These are phyloP conservation scores for Drosophila pegasa DNA, from an alignment of 2,888 invertebrate species.

Conservation along the genomic window DNA sequence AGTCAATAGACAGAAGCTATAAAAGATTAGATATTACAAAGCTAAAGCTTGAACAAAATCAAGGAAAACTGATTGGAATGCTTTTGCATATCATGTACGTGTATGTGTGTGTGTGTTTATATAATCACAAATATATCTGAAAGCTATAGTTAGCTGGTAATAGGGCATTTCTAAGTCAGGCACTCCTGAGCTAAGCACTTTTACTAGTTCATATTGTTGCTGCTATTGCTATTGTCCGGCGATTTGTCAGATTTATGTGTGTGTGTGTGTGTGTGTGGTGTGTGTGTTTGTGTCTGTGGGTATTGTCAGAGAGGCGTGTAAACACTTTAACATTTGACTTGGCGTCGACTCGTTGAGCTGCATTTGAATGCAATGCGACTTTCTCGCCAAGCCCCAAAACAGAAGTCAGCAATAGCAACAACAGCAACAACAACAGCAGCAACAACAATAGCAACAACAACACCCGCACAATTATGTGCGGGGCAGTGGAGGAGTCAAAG, in stretches of 20 bases:
- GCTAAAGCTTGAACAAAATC: background rate
- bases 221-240: constrained; percentile 53
- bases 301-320: constrained; percentile 61
- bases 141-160: background rate
- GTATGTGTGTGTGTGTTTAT: background rate
- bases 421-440: constrained; percentile 40
- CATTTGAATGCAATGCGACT: constrained; percentile 57
- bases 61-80: background rate
- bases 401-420: constrained; percentile 36
- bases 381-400: constrained; percentile 58
- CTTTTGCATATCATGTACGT: background rate
- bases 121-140: background rate
- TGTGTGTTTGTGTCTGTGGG: constrained; percentile 36
- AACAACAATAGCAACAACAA: no score
- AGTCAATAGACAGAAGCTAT: background rate
- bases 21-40: background rate
- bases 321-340: constrained; percentile 60
- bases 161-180: constrained; percentile 9
- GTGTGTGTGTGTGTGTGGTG: constrained; percentile 18
- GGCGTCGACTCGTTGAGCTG: constrained; percentile 23
- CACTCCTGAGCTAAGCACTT: constrained; percentile 3
- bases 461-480: constrained; percentile 61
- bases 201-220: constrained; percentile 27
- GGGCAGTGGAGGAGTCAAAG: background rate
- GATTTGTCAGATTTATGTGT: constrained; percentile 66